Base-by-base conservation (phyloP, 2,888 invertebrate species). In the Aleiodes leptofemur region DNA sequence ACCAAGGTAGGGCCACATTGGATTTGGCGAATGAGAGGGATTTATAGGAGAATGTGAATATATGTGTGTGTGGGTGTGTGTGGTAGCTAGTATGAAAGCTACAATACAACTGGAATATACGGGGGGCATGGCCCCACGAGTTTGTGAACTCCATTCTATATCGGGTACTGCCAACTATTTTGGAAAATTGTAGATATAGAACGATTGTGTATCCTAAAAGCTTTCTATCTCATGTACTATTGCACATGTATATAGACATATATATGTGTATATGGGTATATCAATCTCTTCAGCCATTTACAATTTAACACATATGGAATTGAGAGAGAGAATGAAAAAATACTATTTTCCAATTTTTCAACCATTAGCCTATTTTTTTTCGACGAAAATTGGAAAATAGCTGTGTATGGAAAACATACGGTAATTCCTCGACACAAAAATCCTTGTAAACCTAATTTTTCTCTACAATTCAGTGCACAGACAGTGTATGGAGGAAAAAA, bases 61-160 rank as follows among this genome's bases (percentile, higher is more conserved):
- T 14, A 2, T 23, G 23, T 0, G 50, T 14, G 48, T 8, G 50
- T 14, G 23, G 1, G 23, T 0, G 50, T 14, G 48, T 6, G 48
- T 50, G 48, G 66, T 50, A 66, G 68, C 23, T 68, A 51, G 68
- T 9, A 16, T 16, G 23, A 68, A 70, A 69, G 55, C 43, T 70
- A 56, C 56, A 70, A 56, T 70, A 70, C 70, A 57, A 57, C 70
- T 43, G 48, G n/a, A 56, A 57, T 56, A 70, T 57, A 57, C 56
- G 9, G 43, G 9, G 43, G 23, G 1, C 13, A 29, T 16, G 57
- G 48, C 57, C 2, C 23, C 23, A 1, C 57, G 70, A 70, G 70
- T 70, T 70, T 57, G 48, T 16, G 7, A 70, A 70, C 70, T 70
- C 23, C 29, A 70, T 57, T 70, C 68, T 68, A 68, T 68, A 68